Conservation (phyloP, 1,140 invertebrate species). For the Nasonia giraulti region DNA sequence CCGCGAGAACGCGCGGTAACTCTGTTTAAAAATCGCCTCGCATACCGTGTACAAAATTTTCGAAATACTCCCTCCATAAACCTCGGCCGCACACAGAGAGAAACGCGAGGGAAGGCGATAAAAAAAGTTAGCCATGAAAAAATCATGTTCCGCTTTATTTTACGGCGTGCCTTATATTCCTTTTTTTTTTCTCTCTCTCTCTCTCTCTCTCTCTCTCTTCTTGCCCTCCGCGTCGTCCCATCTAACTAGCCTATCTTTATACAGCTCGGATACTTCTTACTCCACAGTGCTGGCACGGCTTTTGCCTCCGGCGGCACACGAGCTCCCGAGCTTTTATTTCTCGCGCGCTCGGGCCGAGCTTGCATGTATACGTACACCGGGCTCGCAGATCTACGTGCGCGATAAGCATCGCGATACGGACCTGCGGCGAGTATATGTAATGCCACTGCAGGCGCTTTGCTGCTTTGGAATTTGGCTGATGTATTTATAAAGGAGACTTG, state of each 20-base stretch:
- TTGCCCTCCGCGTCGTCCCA: background rate
- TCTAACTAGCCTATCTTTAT: constrained; percentile 28
- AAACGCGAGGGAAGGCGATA: background rate
- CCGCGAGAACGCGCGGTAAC: too few relatives aligned
- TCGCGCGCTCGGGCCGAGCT: background rate
- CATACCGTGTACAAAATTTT: background rate
- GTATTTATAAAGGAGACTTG: background rate
- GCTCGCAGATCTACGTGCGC: constrained; percentile 20
- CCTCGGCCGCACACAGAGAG: background rate
- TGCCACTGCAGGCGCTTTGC: background rate
- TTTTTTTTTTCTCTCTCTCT: background rate
- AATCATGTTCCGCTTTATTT: constrained; percentile 45
- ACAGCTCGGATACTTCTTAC: constrained; percentile 4
- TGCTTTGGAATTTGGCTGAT: background rate
- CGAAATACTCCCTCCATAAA: background rate
- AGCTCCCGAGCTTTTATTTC: background rate
- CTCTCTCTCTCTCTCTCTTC: background rate
- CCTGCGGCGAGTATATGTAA: too few relatives aligned
- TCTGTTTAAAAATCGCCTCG: too few relatives aligned
- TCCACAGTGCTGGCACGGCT: background rate
- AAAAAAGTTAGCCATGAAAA: constrained; percentile 40
- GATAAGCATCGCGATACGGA: constrained; percentile 9
- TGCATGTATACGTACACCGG: background rate
- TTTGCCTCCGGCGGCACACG: background rate
- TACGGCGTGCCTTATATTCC: constrained; percentile 25